Evolutionary conservation across 2,888 invertebrate genomes (phyloP).

Genomic region (Xanthia togata): DNA sequence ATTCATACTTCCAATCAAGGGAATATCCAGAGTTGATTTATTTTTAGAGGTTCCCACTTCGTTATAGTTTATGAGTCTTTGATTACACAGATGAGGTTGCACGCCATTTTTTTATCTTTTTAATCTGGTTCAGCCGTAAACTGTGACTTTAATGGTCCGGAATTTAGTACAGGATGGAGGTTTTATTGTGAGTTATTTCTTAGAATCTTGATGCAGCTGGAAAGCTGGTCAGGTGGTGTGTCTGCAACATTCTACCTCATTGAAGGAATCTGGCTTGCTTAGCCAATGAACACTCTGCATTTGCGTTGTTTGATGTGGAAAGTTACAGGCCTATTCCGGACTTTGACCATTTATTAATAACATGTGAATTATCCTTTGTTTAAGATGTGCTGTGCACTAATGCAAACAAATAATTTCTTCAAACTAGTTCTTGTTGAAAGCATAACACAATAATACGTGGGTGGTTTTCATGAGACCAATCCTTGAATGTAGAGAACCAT

Average conservation of each 20-base stretch:
- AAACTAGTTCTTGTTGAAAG: not conserved
- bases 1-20: slow-evolving; percentile 34
- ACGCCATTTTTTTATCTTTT: slow-evolving; percentile 40
- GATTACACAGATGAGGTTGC: slow-evolving; percentile 48
- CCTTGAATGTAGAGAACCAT: not conserved
- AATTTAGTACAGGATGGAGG: slow-evolving; percentile 41
- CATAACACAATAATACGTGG: too few species aligned
- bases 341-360: not conserved
- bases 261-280: not conserved
- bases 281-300: not conserved
- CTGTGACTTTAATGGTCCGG: slow-evolving; percentile 42
- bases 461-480: not conserved
- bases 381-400: not conserved
- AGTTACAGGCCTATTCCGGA: not conserved
- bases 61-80: slow-evolving; percentile 62
- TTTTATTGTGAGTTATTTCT: slow-evolving; percentile 53
- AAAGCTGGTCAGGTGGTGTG: slow-evolving; percentile 14
- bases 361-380: not conserved
- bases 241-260: not conserved
- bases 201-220: slow-evolving; percentile 33
- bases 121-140: slow-evolving; percentile 39
- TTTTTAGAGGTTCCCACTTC: slow-evolving; percentile 42
- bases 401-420: not conserved
- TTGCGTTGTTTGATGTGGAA: not conserved
- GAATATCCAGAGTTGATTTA: slow-evolving; percentile 45